These are phyloP conservation scores for Drosophila lini DNA, from an alignment of 1,140 invertebrate genomes.

Conservation along the genomic window DNA sequence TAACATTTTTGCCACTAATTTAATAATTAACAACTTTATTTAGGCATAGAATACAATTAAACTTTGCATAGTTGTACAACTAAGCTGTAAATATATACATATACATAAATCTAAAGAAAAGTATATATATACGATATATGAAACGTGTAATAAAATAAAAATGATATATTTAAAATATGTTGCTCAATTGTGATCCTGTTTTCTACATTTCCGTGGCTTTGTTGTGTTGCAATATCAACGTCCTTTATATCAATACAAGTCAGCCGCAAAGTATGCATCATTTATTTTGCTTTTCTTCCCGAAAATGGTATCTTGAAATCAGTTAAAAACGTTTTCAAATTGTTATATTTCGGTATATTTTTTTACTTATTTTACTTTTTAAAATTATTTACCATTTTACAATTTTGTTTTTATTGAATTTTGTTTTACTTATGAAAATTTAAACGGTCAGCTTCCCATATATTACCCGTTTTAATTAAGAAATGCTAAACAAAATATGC, in stretches of 20 bases:
- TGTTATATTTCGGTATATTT: too few species aligned
- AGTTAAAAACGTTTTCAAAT: not conserved
- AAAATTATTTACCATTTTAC: too few species aligned
- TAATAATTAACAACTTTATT: conserved; percentile 63
- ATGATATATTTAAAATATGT: conserved; percentile 80
- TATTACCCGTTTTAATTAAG: too few species aligned
- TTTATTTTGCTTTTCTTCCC: too few species aligned
- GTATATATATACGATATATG: conserved; percentile 77
- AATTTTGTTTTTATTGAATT: too few species aligned
- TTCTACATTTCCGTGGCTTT: not conserved
- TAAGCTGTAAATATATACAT: conserved; percentile 79
- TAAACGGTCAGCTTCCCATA: too few species aligned
- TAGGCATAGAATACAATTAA: conserved; percentile 62
- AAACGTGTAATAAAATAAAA: conserved; percentile 79
- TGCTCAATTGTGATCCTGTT: conserved; percentile 3
- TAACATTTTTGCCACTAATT: conserved; percentile 72
- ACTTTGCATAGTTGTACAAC: conserved; percentile 68
- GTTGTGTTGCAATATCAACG: not conserved
- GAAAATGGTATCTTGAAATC: not conserved
- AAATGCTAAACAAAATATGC: too few species aligned
- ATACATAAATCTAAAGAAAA: conserved; percentile 62
- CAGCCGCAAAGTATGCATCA: conserved; percentile 1
- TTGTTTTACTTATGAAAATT: too few species aligned
- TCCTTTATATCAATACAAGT: not conserved
- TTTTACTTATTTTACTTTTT: too few species aligned